Evolutionary conservation across 2,797 vertebrate species (phyloP), one percentile per base, ranked within the genome.

Genomic region (Sparus aurata): DNA sequence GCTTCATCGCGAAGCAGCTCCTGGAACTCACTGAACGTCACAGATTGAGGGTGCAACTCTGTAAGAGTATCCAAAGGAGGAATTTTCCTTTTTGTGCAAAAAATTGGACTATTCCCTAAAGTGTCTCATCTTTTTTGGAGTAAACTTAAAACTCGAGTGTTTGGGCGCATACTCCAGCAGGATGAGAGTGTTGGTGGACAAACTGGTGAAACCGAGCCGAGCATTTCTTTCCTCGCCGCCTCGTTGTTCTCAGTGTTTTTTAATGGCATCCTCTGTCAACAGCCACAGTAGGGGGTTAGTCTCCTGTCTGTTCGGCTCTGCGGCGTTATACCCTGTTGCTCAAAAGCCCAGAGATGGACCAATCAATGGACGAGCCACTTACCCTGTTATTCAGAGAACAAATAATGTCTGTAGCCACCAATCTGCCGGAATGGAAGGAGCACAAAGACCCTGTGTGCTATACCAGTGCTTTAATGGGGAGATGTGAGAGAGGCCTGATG

Each of bases 191-290:
- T 30, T 63, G 11, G 17, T 66, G 41, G 55, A 61, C 62, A 63
- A 27, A 65, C 50, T 45, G 20, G 17, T 43, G 47, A 82, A 89
- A 82, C 60, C 46, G 79, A 77, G 54, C 58, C 7, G 4, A 47
- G 58, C 8, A 46, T 57, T 83, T 38, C n/a, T 67, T 81, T 77
- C 50, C 74, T 83, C 62, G 50, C 41, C 12, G 58, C 64, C 65
- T 75, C 46, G 69, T 67, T 87, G 73, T 91, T 72, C 72, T 83
- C 72, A 43, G 54, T 83, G 66, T 83, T 89, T 89, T 88, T 86
- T 79, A 91, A 92, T 87, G 76, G 84, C 78, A 86, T 76, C 79
- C 62, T 89, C 82, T 90, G 87, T 91, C 88, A 90, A 78, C 88
- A 85, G 85, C 64, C 77, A 4, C 92, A 86, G 89, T 80, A 34